Percentiles rank a stretch among this genome's conserved stretches.
phyloP scores from a whole-genome alignment of 2,888 invertebrate genomes.

The Spatulosminthurus flaviceps region DNA sequence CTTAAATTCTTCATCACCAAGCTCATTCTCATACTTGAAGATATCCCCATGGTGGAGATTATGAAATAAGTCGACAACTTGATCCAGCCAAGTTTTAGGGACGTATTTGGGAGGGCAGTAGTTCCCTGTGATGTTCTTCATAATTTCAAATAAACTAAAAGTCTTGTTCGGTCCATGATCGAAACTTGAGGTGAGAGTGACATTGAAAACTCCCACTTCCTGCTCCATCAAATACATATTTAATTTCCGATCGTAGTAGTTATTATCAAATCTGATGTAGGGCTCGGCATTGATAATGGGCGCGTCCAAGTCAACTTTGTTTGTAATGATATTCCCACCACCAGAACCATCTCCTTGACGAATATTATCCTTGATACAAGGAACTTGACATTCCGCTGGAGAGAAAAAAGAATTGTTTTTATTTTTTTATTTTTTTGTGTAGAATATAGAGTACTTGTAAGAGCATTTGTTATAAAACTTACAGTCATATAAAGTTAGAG shows the following conservation, averaged over 20 bases:
- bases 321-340: neutral
- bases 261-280: constrained; percentile 56
- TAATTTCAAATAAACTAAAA: constrained; percentile 53
- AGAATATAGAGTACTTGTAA: too few species aligned
- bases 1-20: constrained; percentile 51
- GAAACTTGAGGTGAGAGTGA: neutral
- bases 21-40: constrained; percentile 57
- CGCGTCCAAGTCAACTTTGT: constrained; percentile 29
- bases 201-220: constrained; percentile 5
- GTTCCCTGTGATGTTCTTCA: constrained; percentile 52
- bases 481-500: constrained; percentile 28
- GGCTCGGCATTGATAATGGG: constrained; percentile 49
- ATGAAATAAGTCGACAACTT: constrained; percentile 50
- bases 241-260: constrained; percentile 57
- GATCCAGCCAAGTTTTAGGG: constrained; percentile 50
- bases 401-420: neutral
- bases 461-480: neutral
- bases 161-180: constrained; percentile 53
- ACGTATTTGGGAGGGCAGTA: constrained; percentile 55
- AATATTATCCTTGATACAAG: constrained; percentile 31
- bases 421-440: too few species aligned
- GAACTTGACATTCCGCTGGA: constrained; percentile 42
- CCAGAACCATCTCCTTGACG: neutral
- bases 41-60: constrained; percentile 58
- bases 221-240: constrained; percentile 31